phyloP scores from a whole-genome alignment of 2,797 vertebrate species.

The Sebastiscus albofasciatus region DNA sequence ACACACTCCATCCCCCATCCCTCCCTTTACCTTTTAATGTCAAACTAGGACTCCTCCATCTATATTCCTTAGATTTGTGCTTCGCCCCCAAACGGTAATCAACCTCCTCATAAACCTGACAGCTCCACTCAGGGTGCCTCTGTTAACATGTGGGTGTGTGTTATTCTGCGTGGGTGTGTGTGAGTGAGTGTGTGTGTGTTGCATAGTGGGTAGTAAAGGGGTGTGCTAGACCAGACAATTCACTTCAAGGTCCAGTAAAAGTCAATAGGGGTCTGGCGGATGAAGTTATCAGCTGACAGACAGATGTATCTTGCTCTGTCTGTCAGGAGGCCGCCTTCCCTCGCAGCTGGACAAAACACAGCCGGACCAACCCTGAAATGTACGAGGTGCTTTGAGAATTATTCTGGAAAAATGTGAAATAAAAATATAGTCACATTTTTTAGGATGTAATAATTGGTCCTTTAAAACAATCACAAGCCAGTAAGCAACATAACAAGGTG shows the following conservation, averaged over 20 bases:
- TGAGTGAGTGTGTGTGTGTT: neutral
- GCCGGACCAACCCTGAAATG: neutral
- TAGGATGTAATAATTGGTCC: neutral
- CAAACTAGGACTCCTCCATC: neutral
- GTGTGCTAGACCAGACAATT: slow-evolving; percentile 16
- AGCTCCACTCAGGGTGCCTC: neutral
- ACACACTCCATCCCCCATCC: neutral
- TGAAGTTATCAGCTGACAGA: slow-evolving; percentile 34
- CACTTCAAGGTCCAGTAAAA: slow-evolving; percentile 32
- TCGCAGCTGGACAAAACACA: neutral
- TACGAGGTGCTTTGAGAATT: neutral
- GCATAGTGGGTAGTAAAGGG: neutral
- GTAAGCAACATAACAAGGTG: neutral
- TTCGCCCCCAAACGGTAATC: slow-evolving; percentile 13
- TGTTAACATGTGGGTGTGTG: neutral
- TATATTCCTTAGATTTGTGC: slow-evolving; percentile 20
- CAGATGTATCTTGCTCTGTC: slow-evolving; percentile 1
- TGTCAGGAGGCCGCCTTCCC: neutral
- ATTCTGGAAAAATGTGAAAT: neutral
- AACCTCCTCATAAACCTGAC: slow-evolving; percentile 31
- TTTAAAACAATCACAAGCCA: neutral
- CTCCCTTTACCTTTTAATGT: neutral
- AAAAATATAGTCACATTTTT: neutral
- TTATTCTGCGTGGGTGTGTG: neutral
- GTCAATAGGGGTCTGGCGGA: slow-evolving; percentile 38